Evolutionary conservation across 2,797 vertebrate genomes (phyloP).

Genomic region (Rhinophrynus dorsalis): DNA sequence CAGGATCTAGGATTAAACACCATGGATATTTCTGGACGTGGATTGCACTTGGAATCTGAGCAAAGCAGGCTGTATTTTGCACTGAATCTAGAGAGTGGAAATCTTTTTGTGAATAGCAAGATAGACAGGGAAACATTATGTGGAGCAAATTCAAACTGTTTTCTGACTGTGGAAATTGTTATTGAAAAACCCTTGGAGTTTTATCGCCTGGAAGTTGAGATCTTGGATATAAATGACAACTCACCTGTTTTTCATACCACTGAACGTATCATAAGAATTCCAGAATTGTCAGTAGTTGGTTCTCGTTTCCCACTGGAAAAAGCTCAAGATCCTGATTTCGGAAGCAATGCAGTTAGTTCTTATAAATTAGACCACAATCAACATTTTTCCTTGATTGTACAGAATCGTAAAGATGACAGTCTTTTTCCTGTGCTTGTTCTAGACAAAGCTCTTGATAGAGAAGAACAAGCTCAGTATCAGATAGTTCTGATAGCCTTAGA

Average conservation of each 20-base stretch:
- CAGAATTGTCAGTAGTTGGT: slow-evolving; percentile 69
- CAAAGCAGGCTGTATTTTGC: slow-evolving; percentile 71
- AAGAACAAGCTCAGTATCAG: slow-evolving; percentile 79
- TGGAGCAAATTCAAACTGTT: slow-evolving; percentile 63
- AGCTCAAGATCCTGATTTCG: slow-evolving; percentile 79
- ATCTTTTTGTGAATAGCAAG: slow-evolving; percentile 69
- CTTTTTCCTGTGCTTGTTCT: slow-evolving; percentile 30
- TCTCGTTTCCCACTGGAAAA: slow-evolving; percentile 75
- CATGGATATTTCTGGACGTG: slow-evolving; percentile 56
- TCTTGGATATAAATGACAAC: slow-evolving; percentile 80
- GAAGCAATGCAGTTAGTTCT: slow-evolving; percentile 74
- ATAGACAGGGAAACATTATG: slow-evolving; percentile 77
- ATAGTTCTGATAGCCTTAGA: slow-evolving; percentile 87
- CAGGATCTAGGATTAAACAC: slow-evolving; percentile 48
- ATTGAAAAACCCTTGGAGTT: slow-evolving; percentile 69
- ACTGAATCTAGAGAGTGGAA: slow-evolving; percentile 70
- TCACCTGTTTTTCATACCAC: slow-evolving; percentile 72
- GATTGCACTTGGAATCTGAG: slow-evolving; percentile 62
- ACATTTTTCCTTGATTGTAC: slow-evolving; percentile 71
- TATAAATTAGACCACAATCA: slow-evolving; percentile 73
- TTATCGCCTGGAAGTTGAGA: slow-evolving; percentile 67
- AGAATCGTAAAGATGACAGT: slow-evolving; percentile 50
- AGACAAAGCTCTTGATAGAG: slow-evolving; percentile 70
- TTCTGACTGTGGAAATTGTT: slow-evolving; percentile 68
- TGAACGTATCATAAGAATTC: slow-evolving; percentile 74